Conservation (phyloP, 2,888 invertebrate species). For the Tromatobia lineatoria region DNA sequence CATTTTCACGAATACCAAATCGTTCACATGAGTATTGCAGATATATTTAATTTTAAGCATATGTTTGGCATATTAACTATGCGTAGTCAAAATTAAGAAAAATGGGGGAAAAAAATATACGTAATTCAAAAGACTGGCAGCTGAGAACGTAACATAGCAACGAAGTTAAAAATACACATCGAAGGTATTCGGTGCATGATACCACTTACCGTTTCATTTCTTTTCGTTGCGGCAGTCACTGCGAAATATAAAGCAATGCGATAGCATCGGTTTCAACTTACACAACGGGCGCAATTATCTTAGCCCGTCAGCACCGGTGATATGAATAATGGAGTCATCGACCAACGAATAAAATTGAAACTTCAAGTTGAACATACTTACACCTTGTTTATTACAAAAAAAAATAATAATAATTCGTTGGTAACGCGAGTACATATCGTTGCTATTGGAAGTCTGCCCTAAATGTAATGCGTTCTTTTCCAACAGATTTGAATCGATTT, state of each 20-base stretch:
- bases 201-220: slow-evolving; percentile 14
- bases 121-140: not conserved
- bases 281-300: slow-evolving; percentile 10
- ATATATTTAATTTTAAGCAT: no score
- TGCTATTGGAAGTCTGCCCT: not conserved
- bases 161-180: slow-evolving; percentile 9
- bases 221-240: slow-evolving; percentile 10
- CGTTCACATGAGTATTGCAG: no score
- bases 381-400: not conserved
- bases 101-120: not conserved
- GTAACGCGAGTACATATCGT: not conserved
- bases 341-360: not conserved
- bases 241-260: slow-evolving; percentile 15
- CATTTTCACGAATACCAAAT: no score
- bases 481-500: slow-evolving; percentile 11
- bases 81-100: no score
- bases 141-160: not conserved
- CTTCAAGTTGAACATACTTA: not conserved
- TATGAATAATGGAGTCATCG: not conserved
- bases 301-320: not conserved
- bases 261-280: slow-evolving; percentile 35
- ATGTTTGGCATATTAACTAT: no score
- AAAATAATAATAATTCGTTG: not conserved
- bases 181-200: slow-evolving; percentile 17
- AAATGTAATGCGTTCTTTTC: not conserved